Conservation (phyloP, 2,797 vertebrate genomes). For the Margarornis squamiger region DNA sequence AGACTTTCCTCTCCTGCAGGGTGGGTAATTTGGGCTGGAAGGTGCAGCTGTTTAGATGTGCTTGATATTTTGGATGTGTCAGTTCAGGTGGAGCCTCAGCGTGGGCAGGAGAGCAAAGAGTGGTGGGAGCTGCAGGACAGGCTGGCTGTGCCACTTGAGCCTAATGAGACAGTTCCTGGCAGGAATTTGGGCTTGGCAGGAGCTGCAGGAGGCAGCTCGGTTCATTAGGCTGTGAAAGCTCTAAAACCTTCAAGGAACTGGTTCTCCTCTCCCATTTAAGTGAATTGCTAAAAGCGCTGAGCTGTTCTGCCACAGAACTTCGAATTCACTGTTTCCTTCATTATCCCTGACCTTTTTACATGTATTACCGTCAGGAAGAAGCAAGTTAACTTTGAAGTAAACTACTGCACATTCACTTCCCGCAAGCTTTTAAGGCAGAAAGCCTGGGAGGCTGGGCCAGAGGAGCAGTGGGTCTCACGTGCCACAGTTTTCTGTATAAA, state of each 20-base stretch:
- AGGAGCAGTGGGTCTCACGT: neutral
- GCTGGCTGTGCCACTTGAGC: neutral
- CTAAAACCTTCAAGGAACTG: constrained; percentile 28
- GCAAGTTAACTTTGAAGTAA: constrained; percentile 14
- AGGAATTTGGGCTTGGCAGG: constrained; percentile 7
- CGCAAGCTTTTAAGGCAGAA: neutral
- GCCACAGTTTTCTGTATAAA: neutral
- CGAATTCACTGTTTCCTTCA: constrained; percentile 43
- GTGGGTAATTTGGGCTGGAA: neutral
- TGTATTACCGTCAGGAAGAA: neutral
- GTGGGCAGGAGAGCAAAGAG: neutral
- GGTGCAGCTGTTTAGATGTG: neutral
- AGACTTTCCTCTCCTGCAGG: neutral
- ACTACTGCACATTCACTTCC: neutral
- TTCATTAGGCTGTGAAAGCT: constrained; percentile 67
- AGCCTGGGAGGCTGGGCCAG: neutral
- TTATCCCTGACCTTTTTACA: constrained; percentile 64
- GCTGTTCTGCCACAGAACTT: constrained; percentile 38
- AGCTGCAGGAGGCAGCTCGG: constrained; percentile 50
- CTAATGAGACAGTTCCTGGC: constrained; percentile 16
- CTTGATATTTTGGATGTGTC: neutral
- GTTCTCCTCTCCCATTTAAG: constrained; percentile 43
- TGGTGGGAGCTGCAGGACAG: neutral
- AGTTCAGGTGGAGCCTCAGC: neutral
- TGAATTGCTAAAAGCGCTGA: constrained; percentile 50